phyloP scores from a whole-genome alignment of 2,888 invertebrate genomes.

The Clusia tigrina region DNA sequence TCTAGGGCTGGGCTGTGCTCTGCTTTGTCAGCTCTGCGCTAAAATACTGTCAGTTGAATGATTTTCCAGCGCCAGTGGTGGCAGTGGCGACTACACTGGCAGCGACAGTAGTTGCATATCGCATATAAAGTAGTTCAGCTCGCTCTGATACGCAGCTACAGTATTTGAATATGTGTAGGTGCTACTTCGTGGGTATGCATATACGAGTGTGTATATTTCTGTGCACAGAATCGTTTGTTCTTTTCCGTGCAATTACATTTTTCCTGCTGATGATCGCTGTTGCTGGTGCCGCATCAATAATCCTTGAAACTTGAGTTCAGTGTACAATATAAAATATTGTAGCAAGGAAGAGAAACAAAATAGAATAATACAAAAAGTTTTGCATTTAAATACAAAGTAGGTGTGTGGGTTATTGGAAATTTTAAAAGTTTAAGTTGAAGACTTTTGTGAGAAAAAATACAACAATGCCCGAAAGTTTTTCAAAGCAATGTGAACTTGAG shows the following conservation, averaged over 20 bases:
- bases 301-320: neutral
- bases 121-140: neutral
- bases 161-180: neutral
- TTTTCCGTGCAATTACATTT: neutral
- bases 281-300: neutral
- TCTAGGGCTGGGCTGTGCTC: too few relatives aligned
- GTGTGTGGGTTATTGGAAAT: neutral
- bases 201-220: neutral
- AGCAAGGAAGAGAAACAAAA: too few relatives aligned
- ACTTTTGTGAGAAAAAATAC: neutral
- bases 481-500: too few relatives aligned
- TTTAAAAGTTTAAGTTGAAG: neutral
- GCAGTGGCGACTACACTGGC: too few relatives aligned
- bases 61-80: neutral
- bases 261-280: neutral
- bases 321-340: too few relatives aligned
- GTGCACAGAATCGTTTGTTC: neutral
- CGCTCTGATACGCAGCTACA: neutral
- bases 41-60: neutral
- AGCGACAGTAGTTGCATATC: neutral
- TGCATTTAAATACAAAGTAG: neutral
- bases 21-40: too few relatives aligned
- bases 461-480: too few relatives aligned
- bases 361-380: too few relatives aligned
- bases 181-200: neutral